Evolutionary conservation across 2,113 vertebrate genomes (phyloP), one percentile per base, ranked within the genome.

Genomic region (Misgurnus mizolepis): DNA sequence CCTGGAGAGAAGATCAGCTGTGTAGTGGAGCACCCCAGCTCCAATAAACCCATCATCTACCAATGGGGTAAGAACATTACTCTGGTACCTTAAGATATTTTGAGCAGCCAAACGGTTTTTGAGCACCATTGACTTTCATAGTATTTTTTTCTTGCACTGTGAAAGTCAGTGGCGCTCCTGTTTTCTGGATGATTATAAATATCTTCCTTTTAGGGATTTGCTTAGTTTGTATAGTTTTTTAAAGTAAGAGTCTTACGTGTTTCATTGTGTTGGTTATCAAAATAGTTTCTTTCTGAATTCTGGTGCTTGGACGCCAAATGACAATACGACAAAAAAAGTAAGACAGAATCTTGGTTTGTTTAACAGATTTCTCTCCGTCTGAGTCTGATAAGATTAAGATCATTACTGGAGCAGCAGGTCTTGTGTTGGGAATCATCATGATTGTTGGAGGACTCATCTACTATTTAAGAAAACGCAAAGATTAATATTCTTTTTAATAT

Each of bases 1-100:
- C 45, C 83, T 61, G 86, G 79, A 67, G 83, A 87, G 67, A 85
- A 70, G 53, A 83, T 85, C 77, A 67, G 67, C 76, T 87, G 86
- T 65, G 66, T 73, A 72, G 86, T 85, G 82, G 81, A 85, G 6
- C 84, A 84, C 11, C 17, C 14, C 76, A 87, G 84, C 45, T 47
- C 56, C 2, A 2, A 15, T 0, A 22, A 39, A 40, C 79, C 83
- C 67, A 69, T 62, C 14, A 34, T 75, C 11, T 50, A 65, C 5
- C 9, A 72, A 14, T 87, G 84, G 86, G 80, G 81, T 85, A 22
- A 83, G 79, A 55, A 49, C 41, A 41, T 22, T 22, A 10, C 10
- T 47, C 27, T 22, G 22, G 22, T 22, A 22, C 22, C 22, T 22
- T 22, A 22, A 22, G 22, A 22, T 22, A 22, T 34, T 34, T 34